These are phyloP conservation scores for Lacerta agilis DNA, from an alignment of 2,797 vertebrate genomes.

Conservation along the genomic window DNA sequence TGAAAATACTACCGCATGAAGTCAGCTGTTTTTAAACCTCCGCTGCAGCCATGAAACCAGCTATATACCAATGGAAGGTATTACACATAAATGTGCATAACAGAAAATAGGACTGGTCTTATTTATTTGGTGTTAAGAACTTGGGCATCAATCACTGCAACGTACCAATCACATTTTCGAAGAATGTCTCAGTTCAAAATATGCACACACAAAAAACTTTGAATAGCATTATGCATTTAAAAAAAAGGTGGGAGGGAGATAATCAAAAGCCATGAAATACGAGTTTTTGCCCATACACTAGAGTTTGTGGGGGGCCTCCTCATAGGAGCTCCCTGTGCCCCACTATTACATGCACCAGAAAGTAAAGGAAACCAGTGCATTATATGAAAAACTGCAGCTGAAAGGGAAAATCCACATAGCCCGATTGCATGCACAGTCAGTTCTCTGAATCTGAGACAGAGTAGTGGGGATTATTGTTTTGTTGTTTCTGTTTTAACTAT, in stretches of 20 bases:
- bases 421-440: not conserved
- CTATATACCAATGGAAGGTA: not conserved
- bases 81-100: not conserved
- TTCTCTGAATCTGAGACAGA: not conserved
- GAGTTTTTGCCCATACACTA: not conserved
- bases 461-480: no score
- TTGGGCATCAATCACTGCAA: not conserved
- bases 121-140: not conserved
- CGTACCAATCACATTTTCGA: not conserved
- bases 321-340: not conserved
- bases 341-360: not conserved
- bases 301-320: not conserved
- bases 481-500: no score
- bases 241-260: not conserved
- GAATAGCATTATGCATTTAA: not conserved
- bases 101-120: not conserved
- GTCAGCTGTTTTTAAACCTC: not conserved
- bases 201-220: not conserved
- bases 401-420: not conserved
- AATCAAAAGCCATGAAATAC: not conserved
- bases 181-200: not conserved
- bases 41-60: not conserved
- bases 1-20: not conserved
- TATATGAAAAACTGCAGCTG: not conserved
- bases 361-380: not conserved